Percentiles rank a stretch among this genome's conserved stretches.
phyloP scores from a whole-genome alignment of 30 jellyfish, hydroid and myxozoan species.

The Chrysaora quinquecirrha region DNA sequence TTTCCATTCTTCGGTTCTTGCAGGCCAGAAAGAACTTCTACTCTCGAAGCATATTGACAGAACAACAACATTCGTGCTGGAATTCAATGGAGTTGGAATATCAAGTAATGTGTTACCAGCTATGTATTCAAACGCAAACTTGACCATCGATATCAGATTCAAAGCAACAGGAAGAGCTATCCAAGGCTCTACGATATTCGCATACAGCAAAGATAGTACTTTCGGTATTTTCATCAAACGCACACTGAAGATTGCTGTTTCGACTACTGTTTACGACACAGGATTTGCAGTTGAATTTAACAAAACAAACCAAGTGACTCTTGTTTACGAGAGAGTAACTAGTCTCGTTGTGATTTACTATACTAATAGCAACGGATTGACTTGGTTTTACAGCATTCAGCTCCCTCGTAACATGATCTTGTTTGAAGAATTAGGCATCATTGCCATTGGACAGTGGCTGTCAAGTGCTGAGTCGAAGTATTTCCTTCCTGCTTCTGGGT shows the following conservation, averaged over 20 bases:
- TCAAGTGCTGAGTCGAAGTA: constrained; percentile 31
- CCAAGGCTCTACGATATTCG: constrained; percentile 21
- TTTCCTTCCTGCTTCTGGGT: constrained; percentile 47
- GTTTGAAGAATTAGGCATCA: constrained; percentile 46
- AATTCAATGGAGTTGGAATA: constrained; percentile 46
- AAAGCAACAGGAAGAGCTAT: constrained; percentile 16
- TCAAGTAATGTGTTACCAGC: constrained; percentile 52
- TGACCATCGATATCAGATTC: constrained; percentile 50
- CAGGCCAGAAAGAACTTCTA: neutral
- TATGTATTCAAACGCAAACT: constrained; percentile 6
- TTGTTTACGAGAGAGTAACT: constrained; percentile 17
- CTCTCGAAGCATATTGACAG: neutral
- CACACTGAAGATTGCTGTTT: constrained; percentile 41
- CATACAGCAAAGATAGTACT: constrained; percentile 32
- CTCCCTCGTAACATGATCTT: constrained; percentile 9
- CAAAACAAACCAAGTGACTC: constrained; percentile 49
- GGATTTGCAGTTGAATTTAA: constrained; percentile 33
- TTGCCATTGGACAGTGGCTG: constrained; percentile 67
- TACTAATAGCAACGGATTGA: constrained; percentile 44
- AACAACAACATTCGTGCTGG: neutral
- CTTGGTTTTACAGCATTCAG: constrained; percentile 36
- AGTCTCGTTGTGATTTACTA: constrained; percentile 29
- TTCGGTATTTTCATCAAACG: constrained; percentile 39
- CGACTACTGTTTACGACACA: constrained; percentile 37
- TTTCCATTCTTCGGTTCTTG: constrained; percentile 29